These are phyloP conservation scores for Petrocephalus microphthalmus DNA, from an alignment of 2,113 vertebrate genomes.

Conservation along the genomic window DNA sequence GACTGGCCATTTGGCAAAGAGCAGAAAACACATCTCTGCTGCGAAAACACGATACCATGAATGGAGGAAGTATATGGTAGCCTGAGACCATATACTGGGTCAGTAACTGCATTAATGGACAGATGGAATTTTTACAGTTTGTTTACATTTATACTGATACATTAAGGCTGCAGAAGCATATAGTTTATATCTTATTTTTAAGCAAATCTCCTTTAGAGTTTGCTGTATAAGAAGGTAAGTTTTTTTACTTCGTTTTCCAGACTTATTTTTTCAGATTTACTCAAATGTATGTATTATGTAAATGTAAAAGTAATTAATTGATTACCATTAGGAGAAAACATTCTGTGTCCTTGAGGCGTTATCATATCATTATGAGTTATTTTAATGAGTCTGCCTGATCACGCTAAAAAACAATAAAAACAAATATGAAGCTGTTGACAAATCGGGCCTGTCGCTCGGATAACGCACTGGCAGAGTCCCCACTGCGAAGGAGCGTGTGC, in stretches of 20 bases:
- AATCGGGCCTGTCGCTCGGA: slow-evolving; percentile 11
- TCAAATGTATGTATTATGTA: not conserved
- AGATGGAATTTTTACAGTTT: not conserved
- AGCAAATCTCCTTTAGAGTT: not conserved
- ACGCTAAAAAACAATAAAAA: slow-evolving; percentile 14
- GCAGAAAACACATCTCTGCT: not conserved
- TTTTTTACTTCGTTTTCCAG: too few species aligned
- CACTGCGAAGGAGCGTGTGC: not conserved
- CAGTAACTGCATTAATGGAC: not conserved
- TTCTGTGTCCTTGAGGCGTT: slow-evolving; percentile 7
- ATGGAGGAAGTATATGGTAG: not conserved
- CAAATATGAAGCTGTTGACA: slow-evolving; percentile 11
- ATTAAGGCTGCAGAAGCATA: not conserved
- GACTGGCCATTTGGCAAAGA: not conserved
- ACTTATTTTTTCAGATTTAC: not conserved
- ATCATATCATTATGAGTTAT: slow-evolving; percentile 3
- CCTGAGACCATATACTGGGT: not conserved
- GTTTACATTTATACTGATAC: not conserved
- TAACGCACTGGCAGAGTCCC: not conserved
- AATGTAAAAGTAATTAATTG: slow-evolving; percentile 12
- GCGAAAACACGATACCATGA: not conserved
- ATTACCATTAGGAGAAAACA: slow-evolving; percentile 6
- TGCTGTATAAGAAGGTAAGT: not conserved
- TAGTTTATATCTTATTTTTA: not conserved
- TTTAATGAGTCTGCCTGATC: slow-evolving; percentile 7